Percentiles rank a stretch among this genome's conserved stretches.
These are phyloP conservation scores for cat (Felis catus) DNA, from an alignment of 2,113 vertebrate species.

Conservation along the genomic window DNA sequence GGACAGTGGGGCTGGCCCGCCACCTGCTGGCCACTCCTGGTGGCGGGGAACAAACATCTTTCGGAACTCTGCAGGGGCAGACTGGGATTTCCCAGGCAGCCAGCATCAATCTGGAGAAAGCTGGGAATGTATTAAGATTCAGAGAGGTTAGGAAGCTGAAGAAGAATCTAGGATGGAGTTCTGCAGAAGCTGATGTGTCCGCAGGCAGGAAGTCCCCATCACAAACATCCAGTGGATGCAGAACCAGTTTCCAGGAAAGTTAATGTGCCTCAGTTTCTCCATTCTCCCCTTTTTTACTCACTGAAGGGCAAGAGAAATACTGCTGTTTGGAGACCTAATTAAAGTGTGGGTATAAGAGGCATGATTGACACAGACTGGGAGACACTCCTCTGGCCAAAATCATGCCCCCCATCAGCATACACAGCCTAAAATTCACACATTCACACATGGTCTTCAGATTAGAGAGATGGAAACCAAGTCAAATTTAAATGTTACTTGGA, in stretches of 20 bases:
- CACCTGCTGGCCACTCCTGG: conserved; percentile 81
- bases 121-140: neutral
- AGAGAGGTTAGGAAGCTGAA: neutral
- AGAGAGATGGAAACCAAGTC: neutral
- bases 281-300: neutral
- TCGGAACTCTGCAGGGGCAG: neutral
- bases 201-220: neutral
- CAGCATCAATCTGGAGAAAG: neutral
- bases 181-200: neutral
- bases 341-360: neutral
- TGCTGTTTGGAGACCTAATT: neutral
- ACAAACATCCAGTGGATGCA: neutral
- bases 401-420: too few relatives aligned
- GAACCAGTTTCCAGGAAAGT: neutral
- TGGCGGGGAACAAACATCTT: neutral
- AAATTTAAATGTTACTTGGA: neutral
- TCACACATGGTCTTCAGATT: neutral
- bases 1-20: conserved; percentile 68
- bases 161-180: neutral
- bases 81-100: neutral
- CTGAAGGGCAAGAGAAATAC: neutral
- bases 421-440: neutral
- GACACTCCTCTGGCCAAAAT: neutral
- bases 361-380: neutral
- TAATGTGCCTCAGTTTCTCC: neutral